Evolutionary conservation across 2,888 invertebrate genomes (phyloP).

Genomic region (Himalopsyche anomala): DNA sequence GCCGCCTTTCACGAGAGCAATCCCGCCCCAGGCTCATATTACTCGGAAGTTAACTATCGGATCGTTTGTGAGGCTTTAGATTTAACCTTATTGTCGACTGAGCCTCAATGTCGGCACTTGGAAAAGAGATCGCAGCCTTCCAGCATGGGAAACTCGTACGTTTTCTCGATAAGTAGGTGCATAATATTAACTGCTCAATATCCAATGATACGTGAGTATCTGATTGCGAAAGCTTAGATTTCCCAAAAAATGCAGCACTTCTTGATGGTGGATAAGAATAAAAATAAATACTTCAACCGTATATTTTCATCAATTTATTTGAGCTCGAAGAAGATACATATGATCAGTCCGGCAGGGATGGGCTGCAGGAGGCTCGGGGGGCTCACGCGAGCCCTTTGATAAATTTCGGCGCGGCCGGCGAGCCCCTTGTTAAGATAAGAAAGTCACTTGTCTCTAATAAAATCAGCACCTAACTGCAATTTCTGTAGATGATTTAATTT

Average conservation of each 20-base stretch:
- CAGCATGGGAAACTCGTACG: constrained; percentile 38
- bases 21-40: constrained; percentile 43
- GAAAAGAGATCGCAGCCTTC: constrained; percentile 45
- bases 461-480: no score
- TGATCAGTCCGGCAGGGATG: no score
- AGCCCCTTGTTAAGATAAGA: no score
- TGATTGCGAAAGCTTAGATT: neutral
- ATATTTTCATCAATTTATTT: no score
- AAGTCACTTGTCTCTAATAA: no score
- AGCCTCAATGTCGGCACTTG: constrained; percentile 44
- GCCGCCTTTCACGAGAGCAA: constrained; percentile 46
- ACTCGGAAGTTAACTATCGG: constrained; percentile 45
- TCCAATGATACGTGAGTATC: neutral
- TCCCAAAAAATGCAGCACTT: neutral
- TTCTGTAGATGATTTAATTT: no score
- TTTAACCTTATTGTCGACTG: constrained; percentile 47
- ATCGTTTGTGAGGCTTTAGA: constrained; percentile 50
- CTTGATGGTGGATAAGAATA: no score
- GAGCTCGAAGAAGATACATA: no score
- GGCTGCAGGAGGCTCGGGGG: no score
- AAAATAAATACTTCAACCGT: no score
- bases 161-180: neutral
- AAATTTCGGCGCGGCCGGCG: no score
- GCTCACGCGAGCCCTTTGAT: no score
- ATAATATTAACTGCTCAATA: neutral